A percentile compares a stretch with the other conserved stretches of the same genome.
Evolutionary conservation across 2,113 vertebrate genomes (phyloP).

Genomic region (Perca flavescens): DNA sequence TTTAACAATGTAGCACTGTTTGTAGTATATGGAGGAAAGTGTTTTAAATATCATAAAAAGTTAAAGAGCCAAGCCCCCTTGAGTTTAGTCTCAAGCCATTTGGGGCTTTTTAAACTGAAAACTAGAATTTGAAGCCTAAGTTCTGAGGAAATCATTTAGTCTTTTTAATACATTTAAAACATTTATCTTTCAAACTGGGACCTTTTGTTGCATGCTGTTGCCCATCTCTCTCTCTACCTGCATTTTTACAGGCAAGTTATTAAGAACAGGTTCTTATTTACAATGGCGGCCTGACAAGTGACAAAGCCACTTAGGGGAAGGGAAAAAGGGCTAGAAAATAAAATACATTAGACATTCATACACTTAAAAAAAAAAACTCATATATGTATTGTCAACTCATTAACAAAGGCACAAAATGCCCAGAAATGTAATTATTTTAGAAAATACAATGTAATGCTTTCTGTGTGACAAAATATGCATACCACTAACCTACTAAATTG

Average conservation of each 20-base stretch:
- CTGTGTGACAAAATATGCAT: neutral
- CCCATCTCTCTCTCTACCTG: neutral
- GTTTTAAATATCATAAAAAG: neutral
- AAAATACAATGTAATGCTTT: neutral
- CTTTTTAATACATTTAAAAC: neutral
- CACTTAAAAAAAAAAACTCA: too few species aligned
- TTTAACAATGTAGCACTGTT: neutral
- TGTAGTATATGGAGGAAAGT: neutral
- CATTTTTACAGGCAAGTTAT: too few species aligned
- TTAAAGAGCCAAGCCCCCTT: neutral
- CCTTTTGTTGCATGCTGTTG: neutral
- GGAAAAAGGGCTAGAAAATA: too few species aligned
- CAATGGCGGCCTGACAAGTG: too few species aligned
- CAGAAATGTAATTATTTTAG: neutral
- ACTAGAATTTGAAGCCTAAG: neutral
- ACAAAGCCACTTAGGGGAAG: too few species aligned
- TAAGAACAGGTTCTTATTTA: too few species aligned
- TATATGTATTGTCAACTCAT: neutral
- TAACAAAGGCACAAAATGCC: neutral
- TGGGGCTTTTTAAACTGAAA: neutral
- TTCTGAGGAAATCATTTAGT: neutral
- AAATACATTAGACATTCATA: too few species aligned
- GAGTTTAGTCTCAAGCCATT: neutral
- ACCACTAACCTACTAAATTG: neutral
- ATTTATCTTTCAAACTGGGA: neutral